These are phyloP conservation scores for Sciurus niger DNA, from an alignment of 2,113 vertebrate genomes.

Conservation along the genomic window DNA sequence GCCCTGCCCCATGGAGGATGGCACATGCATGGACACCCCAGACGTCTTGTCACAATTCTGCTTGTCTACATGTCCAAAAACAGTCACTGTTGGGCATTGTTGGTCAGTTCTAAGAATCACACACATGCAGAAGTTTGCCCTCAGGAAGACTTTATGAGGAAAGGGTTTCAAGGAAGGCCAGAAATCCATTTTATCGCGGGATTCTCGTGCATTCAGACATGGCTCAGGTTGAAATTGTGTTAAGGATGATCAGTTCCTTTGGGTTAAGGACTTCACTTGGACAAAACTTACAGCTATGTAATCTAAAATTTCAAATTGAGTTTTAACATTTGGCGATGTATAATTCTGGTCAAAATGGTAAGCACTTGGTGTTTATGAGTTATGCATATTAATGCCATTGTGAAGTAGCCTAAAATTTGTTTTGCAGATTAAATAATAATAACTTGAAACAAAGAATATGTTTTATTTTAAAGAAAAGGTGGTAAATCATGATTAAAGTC, in stretches of 20 bases:
- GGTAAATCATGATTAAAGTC: background rate
- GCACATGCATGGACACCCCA: background rate
- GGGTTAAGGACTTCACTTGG: background rate
- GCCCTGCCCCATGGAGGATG: background rate
- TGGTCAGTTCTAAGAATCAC: background rate
- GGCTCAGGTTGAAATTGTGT: background rate
- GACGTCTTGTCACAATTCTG: background rate
- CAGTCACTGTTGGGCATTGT: background rate
- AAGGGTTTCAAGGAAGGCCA: background rate
- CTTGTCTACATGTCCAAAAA: background rate
- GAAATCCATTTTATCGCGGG: too few relatives aligned
- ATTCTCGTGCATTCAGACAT: background rate
- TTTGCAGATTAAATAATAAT: constrained; percentile 19
- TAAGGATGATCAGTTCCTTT: background rate
- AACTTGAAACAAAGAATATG: background rate
- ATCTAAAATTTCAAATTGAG: constrained; percentile 37
- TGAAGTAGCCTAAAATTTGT: background rate
- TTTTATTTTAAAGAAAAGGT: constrained; percentile 37
- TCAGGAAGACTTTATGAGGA: background rate
- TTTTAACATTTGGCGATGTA: background rate
- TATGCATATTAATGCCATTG: background rate
- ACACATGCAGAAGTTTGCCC: background rate
- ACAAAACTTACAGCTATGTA: background rate
- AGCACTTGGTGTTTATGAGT: background rate
- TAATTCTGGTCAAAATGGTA: background rate